Base-by-base conservation (phyloP, 2,113 vertebrate species). In the Platanista minor region DNA sequence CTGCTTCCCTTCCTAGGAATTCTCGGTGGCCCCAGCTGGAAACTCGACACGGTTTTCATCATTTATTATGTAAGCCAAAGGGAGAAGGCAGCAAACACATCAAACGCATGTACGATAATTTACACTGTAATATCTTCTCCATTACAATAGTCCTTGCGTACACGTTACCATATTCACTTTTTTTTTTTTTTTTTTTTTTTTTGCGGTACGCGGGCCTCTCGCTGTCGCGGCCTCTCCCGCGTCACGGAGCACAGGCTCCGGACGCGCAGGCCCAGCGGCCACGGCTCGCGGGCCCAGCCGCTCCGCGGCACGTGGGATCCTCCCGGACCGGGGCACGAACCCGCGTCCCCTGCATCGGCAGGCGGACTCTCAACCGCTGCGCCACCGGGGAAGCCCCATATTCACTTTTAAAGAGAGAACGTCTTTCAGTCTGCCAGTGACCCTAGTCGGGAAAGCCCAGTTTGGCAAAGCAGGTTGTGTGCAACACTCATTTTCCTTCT, bases 101-200 rank as follows among this genome's bases (percentile, higher is more conserved):
- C 49, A 36, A 61, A 49, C 21, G 23, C 1, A 4, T 3, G 10
- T 0, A 14, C 0, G 3, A 5, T 52, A 49, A 59, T 14, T 75
- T 43, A 21, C 0, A 43, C 52, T 25, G 18, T 13, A 33, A 0
- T 21, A 66, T 27, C 23, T 41, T 10, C n/a, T 18, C 27, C 27
- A 64, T 43, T 25, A 41, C 25, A 33, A 23, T 84, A 90, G 36
- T 18, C 64, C 43, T 21, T 29, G 6, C 43, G 39, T 49, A 20
- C 11, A 1, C 27, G 23, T 66, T 61, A 46, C 33, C 33, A 18
- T 6, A 31, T 2, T 75, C 43, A 39, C 71, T 66, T 82, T 52
- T 66, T n/a, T n/a, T n/a, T n/a, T n/a, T n/a, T n/a, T n/a, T n/a
- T n/a, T n/a, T n/a, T n/a, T n/a, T n/a, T n/a, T n/a, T n/a, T n/a